Evolutionary conservation across 2,797 vertebrate species (phyloP).

Genomic region (Helicolenus hilgendorfi): DNA sequence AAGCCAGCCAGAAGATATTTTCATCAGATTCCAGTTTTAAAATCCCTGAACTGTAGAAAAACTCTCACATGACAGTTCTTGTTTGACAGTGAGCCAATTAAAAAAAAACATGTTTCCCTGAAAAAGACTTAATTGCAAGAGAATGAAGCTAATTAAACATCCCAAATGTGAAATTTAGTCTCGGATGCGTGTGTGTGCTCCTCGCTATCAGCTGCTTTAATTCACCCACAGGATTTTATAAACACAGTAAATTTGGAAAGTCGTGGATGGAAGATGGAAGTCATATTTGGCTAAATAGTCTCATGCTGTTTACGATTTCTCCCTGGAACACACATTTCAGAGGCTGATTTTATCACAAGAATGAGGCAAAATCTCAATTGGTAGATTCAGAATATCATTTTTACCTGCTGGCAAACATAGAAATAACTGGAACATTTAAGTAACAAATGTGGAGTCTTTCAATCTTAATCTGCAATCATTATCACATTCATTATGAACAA

Average conservation of each 20-base stretch:
- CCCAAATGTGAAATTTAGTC: background rate
- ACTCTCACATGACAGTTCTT: background rate
- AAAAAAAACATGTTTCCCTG: background rate
- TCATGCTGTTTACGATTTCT: background rate
- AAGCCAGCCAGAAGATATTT: background rate
- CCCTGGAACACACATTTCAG: background rate
- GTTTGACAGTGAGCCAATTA: background rate
- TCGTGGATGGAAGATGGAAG: constrained; percentile 2
- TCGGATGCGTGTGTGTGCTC: background rate
- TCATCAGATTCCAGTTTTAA: background rate
- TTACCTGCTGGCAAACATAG: background rate
- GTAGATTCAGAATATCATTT: background rate
- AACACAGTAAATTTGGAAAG: background rate
- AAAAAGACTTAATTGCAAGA: constrained; percentile 4
- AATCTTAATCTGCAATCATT: background rate
- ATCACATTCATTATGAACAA: background rate
- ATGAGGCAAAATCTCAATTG: background rate
- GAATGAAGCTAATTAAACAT: background rate
- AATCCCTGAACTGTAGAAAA: background rate
- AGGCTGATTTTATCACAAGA: background rate
- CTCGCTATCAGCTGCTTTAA: background rate
- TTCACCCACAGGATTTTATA: constrained; percentile 23
- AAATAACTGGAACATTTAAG: background rate
- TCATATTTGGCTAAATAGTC: background rate
- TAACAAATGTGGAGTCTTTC: background rate